Conservation (phyloP, 2,888 invertebrate species). For the Ellobium chinense region DNA sequence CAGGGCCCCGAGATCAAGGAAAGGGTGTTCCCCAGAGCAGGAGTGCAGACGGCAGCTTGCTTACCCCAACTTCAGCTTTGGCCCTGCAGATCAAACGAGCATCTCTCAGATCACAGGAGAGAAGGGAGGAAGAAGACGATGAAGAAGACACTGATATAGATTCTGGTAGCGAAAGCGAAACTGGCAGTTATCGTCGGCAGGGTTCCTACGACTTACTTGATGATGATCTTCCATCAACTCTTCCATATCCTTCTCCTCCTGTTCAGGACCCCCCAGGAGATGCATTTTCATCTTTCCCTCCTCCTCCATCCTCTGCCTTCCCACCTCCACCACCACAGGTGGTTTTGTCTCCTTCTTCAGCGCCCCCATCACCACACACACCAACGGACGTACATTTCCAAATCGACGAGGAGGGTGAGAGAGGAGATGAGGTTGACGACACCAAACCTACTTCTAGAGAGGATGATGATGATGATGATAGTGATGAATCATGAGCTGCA, state of each 20-base stretch:
- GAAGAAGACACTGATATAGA: slow-evolving; percentile 50
- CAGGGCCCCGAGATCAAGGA: no score
- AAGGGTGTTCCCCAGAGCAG: background rate
- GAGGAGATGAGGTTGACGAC: slow-evolving; percentile 20
- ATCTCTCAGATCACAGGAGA: slow-evolving; percentile 1
- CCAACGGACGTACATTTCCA: slow-evolving; percentile 4
- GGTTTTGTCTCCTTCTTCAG: slow-evolving; percentile 34
- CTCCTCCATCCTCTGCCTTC: slow-evolving; percentile 9
- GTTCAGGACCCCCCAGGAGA: slow-evolving; percentile 15
- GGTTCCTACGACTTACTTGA: slow-evolving; percentile 62
- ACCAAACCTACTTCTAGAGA: background rate
- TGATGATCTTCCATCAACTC: slow-evolving; percentile 45
- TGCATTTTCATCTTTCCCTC: slow-evolving; percentile 13
- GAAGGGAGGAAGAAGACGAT: slow-evolving; percentile 21
- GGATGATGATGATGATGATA: no score
- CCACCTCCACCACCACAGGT: slow-evolving; percentile 17
- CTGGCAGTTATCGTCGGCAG: slow-evolving; percentile 56
- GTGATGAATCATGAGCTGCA: no score
- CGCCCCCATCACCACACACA: slow-evolving; percentile 27
- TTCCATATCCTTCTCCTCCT: slow-evolving; percentile 33
- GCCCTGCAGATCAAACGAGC: slow-evolving; percentile 5
- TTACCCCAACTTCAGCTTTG: slow-evolving; percentile 11
- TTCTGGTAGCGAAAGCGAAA: slow-evolving; percentile 53
- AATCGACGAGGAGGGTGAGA: background rate
- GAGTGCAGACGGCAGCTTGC: background rate